These are phyloP conservation scores for Lagopus leucura DNA, from an alignment of 2,113 vertebrate species.

Conservation along the genomic window DNA sequence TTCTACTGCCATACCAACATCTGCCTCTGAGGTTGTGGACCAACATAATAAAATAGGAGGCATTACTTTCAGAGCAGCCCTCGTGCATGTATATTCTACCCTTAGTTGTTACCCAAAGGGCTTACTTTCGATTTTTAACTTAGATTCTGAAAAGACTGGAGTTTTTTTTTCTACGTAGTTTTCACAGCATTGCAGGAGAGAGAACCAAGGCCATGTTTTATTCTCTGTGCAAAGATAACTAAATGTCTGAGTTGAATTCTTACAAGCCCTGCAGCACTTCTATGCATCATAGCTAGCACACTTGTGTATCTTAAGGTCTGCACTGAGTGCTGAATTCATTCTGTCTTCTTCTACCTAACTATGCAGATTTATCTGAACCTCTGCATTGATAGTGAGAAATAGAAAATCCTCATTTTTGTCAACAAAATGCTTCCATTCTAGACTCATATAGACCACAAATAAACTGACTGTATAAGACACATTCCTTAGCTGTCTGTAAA, in stretches of 20 bases:
- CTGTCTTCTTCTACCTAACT: neutral
- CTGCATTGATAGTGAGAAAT: neutral
- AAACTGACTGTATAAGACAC: neutral
- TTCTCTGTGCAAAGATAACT: slow-evolving; percentile 21
- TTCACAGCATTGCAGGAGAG: neutral
- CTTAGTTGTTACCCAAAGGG: neutral
- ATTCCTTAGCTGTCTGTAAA: neutral
- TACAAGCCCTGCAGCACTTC: slow-evolving; percentile 1
- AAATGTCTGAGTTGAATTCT: neutral
- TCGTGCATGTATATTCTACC: neutral
- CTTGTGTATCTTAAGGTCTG: neutral
- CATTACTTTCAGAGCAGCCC: neutral
- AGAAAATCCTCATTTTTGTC: slow-evolving; percentile 12
- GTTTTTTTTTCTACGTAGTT: neutral
- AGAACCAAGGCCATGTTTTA: neutral
- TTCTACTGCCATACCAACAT: no score
- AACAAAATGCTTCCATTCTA: slow-evolving; percentile 1
- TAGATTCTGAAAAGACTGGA: neutral
- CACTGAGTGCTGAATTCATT: neutral
- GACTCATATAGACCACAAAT: neutral
- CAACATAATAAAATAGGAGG: neutral
- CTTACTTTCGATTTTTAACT: neutral
- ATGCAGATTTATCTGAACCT: slow-evolving; percentile 2
- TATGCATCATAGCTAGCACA: neutral
- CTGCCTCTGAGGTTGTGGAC: no score